These are phyloP conservation scores for Cryptotermes secundus DNA, from an alignment of 1,140 invertebrate genomes.

Conservation along the genomic window DNA sequence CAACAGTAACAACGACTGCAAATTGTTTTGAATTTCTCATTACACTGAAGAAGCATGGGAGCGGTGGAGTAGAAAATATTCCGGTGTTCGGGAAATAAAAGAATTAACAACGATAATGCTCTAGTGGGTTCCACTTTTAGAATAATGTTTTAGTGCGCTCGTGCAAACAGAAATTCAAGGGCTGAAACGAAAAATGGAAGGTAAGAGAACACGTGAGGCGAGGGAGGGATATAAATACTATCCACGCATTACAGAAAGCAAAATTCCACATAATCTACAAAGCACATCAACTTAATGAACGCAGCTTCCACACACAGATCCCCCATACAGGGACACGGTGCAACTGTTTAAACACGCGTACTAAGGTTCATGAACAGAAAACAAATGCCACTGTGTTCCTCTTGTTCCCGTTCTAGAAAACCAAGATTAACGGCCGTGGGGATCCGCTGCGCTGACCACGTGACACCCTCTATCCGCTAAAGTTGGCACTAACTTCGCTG, in stretches of 20 bases:
- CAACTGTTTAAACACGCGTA: not conserved
- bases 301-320: not conserved
- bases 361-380: not conserved
- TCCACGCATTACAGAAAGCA: not conserved
- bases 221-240: not conserved
- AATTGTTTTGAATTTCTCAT: not conserved
- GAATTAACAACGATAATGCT: constrained; percentile 11
- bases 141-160: not conserved
- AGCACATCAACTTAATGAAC: constrained; percentile 3
- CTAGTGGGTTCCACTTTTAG: not conserved
- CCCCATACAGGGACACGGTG: not conserved
- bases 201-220: not conserved
- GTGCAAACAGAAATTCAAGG: not conserved
- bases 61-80: not conserved
- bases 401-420: too few relatives aligned
- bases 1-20: not conserved
- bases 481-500: too few relatives aligned
- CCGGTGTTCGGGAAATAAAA: constrained; percentile 3
- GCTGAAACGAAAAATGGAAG: not conserved
- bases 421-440: too few relatives aligned
- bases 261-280: constrained; percentile 4
- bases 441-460: too few relatives aligned
- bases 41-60: not conserved
- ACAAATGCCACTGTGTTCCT: constrained; percentile 6
- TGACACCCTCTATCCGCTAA: too few relatives aligned